Evolutionary conservation across 2,888 invertebrate species (phyloP).

Genomic region (Agrochola circellaris): DNA sequence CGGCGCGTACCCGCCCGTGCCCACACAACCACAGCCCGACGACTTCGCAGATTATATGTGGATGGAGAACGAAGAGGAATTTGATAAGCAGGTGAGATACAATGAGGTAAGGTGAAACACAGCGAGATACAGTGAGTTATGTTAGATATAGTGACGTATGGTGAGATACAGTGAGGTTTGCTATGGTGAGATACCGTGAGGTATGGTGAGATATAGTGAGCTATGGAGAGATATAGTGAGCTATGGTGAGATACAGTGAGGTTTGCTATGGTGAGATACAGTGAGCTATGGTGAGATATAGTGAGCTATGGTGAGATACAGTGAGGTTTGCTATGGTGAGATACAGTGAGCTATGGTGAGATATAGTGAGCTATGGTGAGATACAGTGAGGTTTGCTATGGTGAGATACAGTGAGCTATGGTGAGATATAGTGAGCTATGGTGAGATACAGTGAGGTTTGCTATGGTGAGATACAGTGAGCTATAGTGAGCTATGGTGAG

Average conservation of each 20-base stretch:
- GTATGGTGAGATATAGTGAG: not conserved
- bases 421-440: too few relatives aligned
- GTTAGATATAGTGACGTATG: not conserved
- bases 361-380: too few relatives aligned
- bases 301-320: too few relatives aligned
- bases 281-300: too few relatives aligned
- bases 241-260: not conserved
- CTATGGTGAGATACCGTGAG: not conserved
- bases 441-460: too few relatives aligned
- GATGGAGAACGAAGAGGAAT: constrained; percentile 98
- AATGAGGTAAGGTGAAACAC: not conserved
- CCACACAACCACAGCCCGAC: constrained; percentile 88
- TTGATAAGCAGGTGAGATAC: constrained; percentile 94
- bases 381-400: too few relatives aligned
- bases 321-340: too few relatives aligned
- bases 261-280: not conserved
- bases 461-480: too few relatives aligned
- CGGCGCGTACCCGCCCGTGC: constrained; percentile 75
- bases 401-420: too few relatives aligned
- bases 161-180: not conserved
- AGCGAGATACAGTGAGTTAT: not conserved
- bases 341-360: too few relatives aligned
- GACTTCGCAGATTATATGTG: constrained; percentile 98
- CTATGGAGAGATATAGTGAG: not conserved
- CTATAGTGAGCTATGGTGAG: too few relatives aligned